These are phyloP conservation scores for Rotaria socialis DNA, from an alignment of 2,888 invertebrate species.

Conservation along the genomic window DNA sequence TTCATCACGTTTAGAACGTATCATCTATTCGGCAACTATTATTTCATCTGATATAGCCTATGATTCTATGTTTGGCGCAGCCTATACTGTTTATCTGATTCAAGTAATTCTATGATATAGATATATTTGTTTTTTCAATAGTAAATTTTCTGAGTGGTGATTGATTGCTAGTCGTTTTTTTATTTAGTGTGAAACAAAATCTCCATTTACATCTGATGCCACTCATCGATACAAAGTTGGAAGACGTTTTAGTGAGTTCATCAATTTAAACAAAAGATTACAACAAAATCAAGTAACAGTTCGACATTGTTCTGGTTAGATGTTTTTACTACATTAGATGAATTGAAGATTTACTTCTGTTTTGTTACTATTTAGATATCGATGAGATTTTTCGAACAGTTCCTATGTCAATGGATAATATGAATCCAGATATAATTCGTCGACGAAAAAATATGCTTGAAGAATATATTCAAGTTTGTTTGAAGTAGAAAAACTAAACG, in stretches of 20 bases:
- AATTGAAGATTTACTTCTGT: background rate
- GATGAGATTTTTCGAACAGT: background rate
- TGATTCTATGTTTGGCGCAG: background rate
- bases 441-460: conserved; percentile 3
- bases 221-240: background rate
- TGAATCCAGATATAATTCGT: background rate
- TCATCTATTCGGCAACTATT: conserved; percentile 1
- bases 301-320: background rate
- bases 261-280: background rate
- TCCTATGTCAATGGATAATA: background rate
- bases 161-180: background rate
- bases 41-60: background rate
- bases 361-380: background rate
- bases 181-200: background rate
- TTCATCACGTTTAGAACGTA: background rate
- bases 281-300: background rate
- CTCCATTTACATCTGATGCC: background rate
- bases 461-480: conserved; percentile 17
- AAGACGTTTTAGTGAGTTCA: conserved; percentile 14
- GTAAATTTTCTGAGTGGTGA: too few species aligned
- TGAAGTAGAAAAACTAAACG: too few species aligned
- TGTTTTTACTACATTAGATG: background rate
- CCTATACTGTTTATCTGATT: conserved; percentile 11
- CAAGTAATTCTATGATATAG: background rate
- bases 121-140: too few species aligned